phyloP scores from a whole-genome alignment of 23 tunicate genomes.

The Halocynthia aurantium region DNA sequence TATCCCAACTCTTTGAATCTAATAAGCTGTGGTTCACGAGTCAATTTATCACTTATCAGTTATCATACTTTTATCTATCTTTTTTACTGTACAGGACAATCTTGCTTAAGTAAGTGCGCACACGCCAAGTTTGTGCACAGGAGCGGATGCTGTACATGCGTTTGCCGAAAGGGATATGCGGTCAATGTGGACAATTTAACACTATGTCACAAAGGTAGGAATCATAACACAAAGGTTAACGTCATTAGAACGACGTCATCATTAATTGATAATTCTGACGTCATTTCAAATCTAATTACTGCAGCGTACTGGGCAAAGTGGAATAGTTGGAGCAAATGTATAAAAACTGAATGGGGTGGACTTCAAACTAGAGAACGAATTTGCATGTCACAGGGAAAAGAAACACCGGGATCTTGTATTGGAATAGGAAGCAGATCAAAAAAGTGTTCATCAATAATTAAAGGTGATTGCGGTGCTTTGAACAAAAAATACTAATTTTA shows the following conservation, averaged over 20 bases:
- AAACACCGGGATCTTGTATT: constrained; percentile 5
- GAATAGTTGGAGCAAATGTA: constrained; percentile 24
- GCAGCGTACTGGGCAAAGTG: constrained; percentile 24
- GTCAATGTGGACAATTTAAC: no score
- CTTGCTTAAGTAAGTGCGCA: background rate
- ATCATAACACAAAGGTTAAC: no score
- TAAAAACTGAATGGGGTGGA: constrained; percentile 23
- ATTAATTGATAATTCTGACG: no score
- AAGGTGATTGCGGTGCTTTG: background rate
- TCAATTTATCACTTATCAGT: no score
- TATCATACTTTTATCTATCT: no score
- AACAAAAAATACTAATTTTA: no score
- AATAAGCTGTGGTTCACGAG: no score
- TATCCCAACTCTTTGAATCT: no score
- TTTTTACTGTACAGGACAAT: background rate
- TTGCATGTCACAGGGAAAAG: constrained; percentile 5
- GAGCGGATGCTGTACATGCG: constrained; percentile 11
- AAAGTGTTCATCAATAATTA: constrained; percentile 11
- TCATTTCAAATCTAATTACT: background rate
- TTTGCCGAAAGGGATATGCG: constrained; percentile 13
- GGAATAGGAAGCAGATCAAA: constrained; percentile 23
- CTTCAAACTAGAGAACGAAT: constrained; percentile 14
- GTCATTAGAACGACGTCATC: no score
- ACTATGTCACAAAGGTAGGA: no score
- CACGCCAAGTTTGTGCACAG: constrained; percentile 14